phyloP scores from a whole-genome alignment of 2,797 vertebrate species.

The Sebastes matsubarae region DNA sequence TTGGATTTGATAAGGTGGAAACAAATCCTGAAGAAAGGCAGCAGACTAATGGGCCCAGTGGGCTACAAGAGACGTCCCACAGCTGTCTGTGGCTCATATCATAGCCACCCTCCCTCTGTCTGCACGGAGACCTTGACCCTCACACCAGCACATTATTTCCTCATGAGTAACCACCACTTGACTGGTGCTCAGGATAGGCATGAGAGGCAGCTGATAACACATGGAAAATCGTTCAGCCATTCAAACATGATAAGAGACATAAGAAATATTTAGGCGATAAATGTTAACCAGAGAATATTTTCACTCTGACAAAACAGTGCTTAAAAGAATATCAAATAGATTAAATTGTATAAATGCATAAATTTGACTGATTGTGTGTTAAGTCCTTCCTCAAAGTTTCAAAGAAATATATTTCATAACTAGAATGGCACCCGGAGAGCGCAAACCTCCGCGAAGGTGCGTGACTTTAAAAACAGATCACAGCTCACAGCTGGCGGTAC shows the following conservation, averaged over 20 bases:
- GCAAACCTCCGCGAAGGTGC: no score
- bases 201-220: slow-evolving; percentile 73
- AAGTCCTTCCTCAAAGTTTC: not conserved
- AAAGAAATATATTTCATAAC: no score
- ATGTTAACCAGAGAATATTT: slow-evolving; percentile 24
- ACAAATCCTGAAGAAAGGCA: slow-evolving; percentile 50
- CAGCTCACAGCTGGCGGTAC: no score
- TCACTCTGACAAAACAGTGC: not conserved
- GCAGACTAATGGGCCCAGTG: slow-evolving; percentile 28
- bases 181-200: slow-evolving; percentile 55
- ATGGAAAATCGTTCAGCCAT: slow-evolving; percentile 67
- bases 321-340: not conserved
- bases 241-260: slow-evolving; percentile 58
- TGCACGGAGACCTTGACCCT: slow-evolving; percentile 68
- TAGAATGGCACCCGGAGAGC: no score
- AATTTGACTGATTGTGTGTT: not conserved
- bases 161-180: slow-evolving; percentile 77
- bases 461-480: no score
- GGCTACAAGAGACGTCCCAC: slow-evolving; percentile 19
- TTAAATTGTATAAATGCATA: not conserved
- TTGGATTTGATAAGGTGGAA: slow-evolving; percentile 57
- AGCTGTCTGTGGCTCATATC: slow-evolving; percentile 55
- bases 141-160: slow-evolving; percentile 71
- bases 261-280: slow-evolving; percentile 49
- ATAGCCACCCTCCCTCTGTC: slow-evolving; percentile 33